Conservation (phyloP, 2,797 vertebrate species). For the Muraenolepis orangiensis region DNA sequence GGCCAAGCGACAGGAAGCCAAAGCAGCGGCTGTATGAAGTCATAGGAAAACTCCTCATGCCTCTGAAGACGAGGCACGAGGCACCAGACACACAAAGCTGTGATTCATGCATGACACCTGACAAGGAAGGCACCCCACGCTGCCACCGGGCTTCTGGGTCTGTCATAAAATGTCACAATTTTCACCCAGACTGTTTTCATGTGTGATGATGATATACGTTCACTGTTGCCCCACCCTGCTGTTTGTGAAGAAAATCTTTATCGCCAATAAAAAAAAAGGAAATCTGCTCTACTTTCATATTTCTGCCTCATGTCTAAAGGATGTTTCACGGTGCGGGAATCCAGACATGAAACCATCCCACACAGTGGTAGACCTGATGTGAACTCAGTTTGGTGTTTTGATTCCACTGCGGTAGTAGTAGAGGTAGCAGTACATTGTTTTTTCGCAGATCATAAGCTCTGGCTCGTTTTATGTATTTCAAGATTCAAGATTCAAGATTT, state of each 20-base stretch:
- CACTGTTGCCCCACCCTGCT: not conserved
- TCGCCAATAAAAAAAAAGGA: not conserved
- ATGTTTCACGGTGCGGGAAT: constrained; percentile 1
- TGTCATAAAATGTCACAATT: not conserved
- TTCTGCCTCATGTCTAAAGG: not conserved
- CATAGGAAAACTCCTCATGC: constrained; percentile 63
- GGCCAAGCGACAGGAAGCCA: constrained; percentile 36
- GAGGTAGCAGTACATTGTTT: not conserved
- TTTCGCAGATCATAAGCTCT: not conserved
- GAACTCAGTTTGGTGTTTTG: not conserved
- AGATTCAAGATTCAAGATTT: too few species aligned
- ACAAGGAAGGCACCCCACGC: not conserved
- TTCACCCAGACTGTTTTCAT: not conserved
- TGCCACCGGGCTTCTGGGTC: not conserved
- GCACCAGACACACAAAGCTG: constrained; percentile 9
- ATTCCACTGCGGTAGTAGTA: not conserved
- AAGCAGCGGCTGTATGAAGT: constrained; percentile 56
- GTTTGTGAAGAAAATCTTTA: not conserved
- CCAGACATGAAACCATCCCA: constrained; percentile 27
- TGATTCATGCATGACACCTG: constrained; percentile 4
- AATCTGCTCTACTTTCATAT: not conserved
- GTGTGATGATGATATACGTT: constrained; percentile 5
- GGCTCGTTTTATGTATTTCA: not conserved
- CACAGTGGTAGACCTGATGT: not conserved
- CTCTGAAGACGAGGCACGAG: too few species aligned